phyloP scores from a whole-genome alignment of 2,113 vertebrate genomes.

The Calypte anna region DNA sequence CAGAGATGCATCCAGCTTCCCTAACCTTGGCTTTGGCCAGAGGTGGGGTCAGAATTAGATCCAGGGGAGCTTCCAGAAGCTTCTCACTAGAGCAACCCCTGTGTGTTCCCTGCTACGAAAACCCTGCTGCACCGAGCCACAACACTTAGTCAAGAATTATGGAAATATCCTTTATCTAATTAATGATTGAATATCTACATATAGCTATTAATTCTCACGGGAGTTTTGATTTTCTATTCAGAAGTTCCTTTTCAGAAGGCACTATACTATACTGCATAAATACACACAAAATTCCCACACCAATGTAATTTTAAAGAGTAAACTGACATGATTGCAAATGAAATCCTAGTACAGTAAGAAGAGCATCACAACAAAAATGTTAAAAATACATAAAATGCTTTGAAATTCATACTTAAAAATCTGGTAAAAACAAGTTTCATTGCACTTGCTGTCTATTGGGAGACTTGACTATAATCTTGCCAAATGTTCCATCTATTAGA shows the following conservation, averaged over 20 bases:
- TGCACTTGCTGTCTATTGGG: not conserved
- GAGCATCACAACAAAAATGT: not conserved
- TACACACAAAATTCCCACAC: not conserved
- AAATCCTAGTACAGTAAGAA: not conserved
- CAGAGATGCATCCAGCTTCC: too few relatives aligned
- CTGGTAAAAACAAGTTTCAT: not conserved
- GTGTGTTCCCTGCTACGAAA: too few relatives aligned
- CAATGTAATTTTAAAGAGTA: not conserved
- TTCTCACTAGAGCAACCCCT: too few relatives aligned
- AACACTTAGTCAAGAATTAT: not conserved
- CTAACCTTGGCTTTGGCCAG: too few relatives aligned
- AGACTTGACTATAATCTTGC: not conserved
- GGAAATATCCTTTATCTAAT: not conserved
- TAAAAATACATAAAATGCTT: not conserved
- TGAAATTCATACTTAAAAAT: slow-evolving; percentile 3
- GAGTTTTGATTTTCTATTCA: not conserved
- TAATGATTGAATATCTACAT: not conserved
- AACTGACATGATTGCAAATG: not conserved
- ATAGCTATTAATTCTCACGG: not conserved
- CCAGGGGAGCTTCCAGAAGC: too few relatives aligned
- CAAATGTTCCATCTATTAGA: not conserved
- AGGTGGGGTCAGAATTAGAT: too few relatives aligned
- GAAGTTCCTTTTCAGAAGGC: not conserved
- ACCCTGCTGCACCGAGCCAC: too few relatives aligned
- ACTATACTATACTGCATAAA: not conserved